Evolutionary conservation across 2,113 vertebrate genomes (phyloP).

Genomic region (Lepisosteus oculatus): DNA sequence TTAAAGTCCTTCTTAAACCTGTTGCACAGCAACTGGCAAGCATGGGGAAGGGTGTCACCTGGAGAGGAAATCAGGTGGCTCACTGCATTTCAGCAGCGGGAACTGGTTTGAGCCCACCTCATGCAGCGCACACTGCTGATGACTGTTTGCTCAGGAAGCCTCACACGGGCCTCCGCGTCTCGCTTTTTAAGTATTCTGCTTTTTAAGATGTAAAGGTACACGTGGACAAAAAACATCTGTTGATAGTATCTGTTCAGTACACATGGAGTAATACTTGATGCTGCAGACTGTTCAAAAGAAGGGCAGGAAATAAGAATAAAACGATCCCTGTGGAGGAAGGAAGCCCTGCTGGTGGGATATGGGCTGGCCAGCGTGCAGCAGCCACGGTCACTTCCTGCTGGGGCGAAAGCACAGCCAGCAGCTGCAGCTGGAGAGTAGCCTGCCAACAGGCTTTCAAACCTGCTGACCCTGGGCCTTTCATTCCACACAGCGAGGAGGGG

Average conservation of each 20-base stretch:
- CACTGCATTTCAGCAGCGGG: no score
- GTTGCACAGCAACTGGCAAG: no score
- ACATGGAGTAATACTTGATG: neutral
- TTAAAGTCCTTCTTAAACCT: no score
- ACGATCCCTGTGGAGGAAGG: conserved; percentile 34
- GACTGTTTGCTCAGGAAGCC: neutral
- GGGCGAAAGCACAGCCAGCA: conserved; percentile 40
- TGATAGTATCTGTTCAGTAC: no score
- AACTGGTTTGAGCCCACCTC: no score
- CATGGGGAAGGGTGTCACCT: no score
- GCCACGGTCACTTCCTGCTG: conserved; percentile 49
- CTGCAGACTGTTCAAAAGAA: neutral
- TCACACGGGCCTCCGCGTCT: neutral
- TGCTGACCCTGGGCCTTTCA: conserved; percentile 28
- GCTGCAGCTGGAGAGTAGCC: conserved; percentile 19
- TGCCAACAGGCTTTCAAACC: conserved; percentile 39
- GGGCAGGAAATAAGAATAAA: neutral
- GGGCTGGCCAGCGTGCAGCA: conserved; percentile 41
- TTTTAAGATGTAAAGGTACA: no score
- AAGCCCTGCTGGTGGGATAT: conserved; percentile 42
- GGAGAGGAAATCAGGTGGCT: no score
- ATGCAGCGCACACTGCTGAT: neutral
- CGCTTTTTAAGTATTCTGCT: neutral
- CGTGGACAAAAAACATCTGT: neutral
- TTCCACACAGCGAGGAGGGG: neutral